Percentiles rank a stretch among this genome's conserved stretches.
Conservation (phyloP, 1,140 invertebrate species). For the Trichomalopsis sarcophagae region DNA sequence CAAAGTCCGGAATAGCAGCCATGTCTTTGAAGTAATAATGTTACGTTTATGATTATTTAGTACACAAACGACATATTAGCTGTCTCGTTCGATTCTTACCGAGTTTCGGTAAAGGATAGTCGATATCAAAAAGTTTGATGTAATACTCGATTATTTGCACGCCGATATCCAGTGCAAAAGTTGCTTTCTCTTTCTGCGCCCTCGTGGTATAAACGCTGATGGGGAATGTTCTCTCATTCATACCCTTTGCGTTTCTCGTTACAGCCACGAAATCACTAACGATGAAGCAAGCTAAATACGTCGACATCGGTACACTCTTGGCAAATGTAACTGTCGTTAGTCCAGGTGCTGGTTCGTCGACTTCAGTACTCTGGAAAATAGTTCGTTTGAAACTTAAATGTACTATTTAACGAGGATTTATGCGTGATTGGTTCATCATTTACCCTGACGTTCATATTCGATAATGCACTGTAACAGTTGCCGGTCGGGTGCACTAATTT, state of each 20-base stretch:
- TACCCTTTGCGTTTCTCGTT: conserved; percentile 75
- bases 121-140: conserved; percentile 89
- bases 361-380: conserved; percentile 28
- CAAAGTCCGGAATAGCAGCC: conserved; percentile 95
- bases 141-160: conserved; percentile 89
- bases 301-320: conserved; percentile 92
- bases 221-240: conserved; percentile 76
- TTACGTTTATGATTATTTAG: not conserved
- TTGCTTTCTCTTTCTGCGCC: conserved; percentile 84
- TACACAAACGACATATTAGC: not conserved
- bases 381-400: not conserved
- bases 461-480: conserved; percentile 82
- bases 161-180: conserved; percentile 87
- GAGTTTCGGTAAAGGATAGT: conserved; percentile 91
- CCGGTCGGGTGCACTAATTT: conserved; percentile 82
- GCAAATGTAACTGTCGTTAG: conserved; percentile 81
- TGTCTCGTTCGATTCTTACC: conserved; percentile 74
- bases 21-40: conserved; percentile 80
- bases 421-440: not conserved
- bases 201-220: conserved; percentile 85
- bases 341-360: conserved; percentile 63
- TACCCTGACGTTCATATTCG: conserved; percentile 83
- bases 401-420: not conserved
- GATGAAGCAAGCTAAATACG: conserved; percentile 93
- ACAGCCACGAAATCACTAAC: conserved; percentile 88